A percentile compares a stretch with the other conserved stretches of the same genome.
Conservation (phyloP, 2,888 invertebrate genomes). For the Ormyrus rosae region DNA sequence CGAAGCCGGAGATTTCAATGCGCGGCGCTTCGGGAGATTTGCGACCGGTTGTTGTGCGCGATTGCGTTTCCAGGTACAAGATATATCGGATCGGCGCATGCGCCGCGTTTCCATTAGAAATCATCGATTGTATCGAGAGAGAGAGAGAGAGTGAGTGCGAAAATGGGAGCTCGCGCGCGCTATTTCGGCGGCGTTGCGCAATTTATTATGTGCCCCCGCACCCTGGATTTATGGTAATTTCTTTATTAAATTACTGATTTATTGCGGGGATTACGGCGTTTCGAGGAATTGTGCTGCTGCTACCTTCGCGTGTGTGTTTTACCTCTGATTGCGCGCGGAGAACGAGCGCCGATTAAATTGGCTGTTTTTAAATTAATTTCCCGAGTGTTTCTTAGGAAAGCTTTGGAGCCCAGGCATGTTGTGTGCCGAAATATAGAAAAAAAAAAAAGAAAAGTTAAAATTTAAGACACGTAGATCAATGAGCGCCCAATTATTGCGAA, state of each 20-base stretch:
- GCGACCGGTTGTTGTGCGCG: constrained; percentile 36
- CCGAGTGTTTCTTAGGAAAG: neutral
- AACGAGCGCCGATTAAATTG: neutral
- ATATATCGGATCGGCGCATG: constrained; percentile 20
- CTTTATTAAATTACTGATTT: neutral
- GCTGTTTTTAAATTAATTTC: neutral
- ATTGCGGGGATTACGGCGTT: neutral
- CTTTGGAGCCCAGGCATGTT: neutral
- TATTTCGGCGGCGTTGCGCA: constrained; percentile 12
- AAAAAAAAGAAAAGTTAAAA: neutral
- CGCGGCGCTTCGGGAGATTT: constrained; percentile 28
- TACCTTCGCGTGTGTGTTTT: too few relatives aligned
- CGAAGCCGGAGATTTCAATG: constrained; percentile 45
- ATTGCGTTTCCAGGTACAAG: constrained; percentile 37
- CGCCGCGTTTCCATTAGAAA: constrained; percentile 15
- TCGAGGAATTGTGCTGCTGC: too few relatives aligned
- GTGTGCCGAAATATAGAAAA: neutral
- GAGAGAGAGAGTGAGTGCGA: too few relatives aligned
- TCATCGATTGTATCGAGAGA: neutral
- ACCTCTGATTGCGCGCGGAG: neutral
- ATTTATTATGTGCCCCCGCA: too few relatives aligned
- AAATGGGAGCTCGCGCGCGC: neutral
- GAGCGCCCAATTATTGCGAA: constrained; percentile 41
- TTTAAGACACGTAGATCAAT: constrained; percentile 22
- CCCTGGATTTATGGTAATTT: too few relatives aligned